These are phyloP conservation scores for Lophura nycthemera DNA, from an alignment of 2,113 vertebrate species.

Conservation along the genomic window DNA sequence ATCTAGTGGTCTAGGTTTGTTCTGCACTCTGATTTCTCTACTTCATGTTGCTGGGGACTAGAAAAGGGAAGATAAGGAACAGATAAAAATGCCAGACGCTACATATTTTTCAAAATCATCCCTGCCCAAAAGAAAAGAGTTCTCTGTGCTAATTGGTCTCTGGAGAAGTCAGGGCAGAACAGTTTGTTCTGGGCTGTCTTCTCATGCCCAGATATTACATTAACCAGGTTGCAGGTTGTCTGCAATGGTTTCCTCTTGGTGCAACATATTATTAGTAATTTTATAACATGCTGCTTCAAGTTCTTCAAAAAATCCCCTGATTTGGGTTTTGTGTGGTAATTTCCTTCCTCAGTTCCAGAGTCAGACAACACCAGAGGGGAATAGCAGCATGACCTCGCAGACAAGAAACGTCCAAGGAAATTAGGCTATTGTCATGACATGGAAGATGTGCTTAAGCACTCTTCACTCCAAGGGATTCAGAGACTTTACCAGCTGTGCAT, in stretches of 20 bases:
- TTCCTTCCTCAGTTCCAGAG: slow-evolving; percentile 22
- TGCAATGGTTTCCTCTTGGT: slow-evolving; percentile 48
- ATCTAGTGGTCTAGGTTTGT: neutral
- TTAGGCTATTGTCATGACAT: rapidly evolving
- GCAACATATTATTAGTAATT: slow-evolving; percentile 45
- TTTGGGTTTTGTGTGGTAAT: slow-evolving; percentile 11
- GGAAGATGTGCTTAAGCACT: neutral
- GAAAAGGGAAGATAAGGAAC: neutral
- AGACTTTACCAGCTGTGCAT: neutral
- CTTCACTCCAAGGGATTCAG: neutral
- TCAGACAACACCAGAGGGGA: neutral
- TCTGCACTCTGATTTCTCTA: neutral
- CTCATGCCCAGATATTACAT: slow-evolving; percentile 46
- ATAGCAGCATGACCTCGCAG: neutral
- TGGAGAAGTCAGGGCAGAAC: slow-evolving; percentile 55
- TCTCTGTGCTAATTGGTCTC: slow-evolving; percentile 52
- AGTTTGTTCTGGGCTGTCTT: slow-evolving; percentile 69
- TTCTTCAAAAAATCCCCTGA: slow-evolving; percentile 3
- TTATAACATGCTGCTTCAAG: slow-evolving; percentile 40
- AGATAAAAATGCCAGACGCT: slow-evolving; percentile 27
- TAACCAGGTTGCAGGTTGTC: slow-evolving; percentile 62
- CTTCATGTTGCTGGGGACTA: neutral
- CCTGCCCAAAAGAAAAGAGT: slow-evolving; percentile 51
- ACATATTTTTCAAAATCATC: slow-evolving; percentile 61
- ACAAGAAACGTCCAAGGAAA: neutral